Evolutionary conservation across 2,113 vertebrate species (phyloP), one percentile per base, ranked within the genome.

Genomic region (Caranx melampygus): DNA sequence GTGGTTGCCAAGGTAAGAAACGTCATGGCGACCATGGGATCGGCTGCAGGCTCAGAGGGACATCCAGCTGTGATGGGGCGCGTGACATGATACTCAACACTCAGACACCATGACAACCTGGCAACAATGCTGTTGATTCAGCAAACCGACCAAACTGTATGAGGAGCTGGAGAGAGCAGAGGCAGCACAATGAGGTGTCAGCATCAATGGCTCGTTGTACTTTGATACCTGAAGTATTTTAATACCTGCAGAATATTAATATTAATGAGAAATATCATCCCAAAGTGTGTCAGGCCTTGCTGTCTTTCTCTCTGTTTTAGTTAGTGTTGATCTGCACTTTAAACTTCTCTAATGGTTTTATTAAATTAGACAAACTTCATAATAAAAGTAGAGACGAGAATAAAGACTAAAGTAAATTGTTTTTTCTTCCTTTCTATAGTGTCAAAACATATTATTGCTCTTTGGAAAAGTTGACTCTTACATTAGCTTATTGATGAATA

Each of bases 81-180:
- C 42, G 66, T 85, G 86, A 92, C 90, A 78, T 72, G 89, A 92
- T 84, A 26, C 82, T 71, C 83, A 63, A 87, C 83, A 77, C 75
- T 86, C 86, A 82, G 77, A 88, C 79, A n/a, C 89, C 90, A 91
- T 91, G 88, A 73, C 89, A 89, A 93, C 90, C 79, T 72, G 81
- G 88, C 85, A 89, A 66, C 89, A 83, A 84, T 88, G 85, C 81
- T 82, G 87, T 76, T 78, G 89, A 82, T 91, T 82, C 87, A 84
- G 86, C 84, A 81, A 37, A 66, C 55, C 35, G 18, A 67, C 63
- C 49, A 26, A 62, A 88, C 77, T 79, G 87, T 87, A 87, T 72
- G 68, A 70, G 58, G 71, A 87, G 72, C 7, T 34, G 54, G 9
- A 79, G 68, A 57, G 62, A 64, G 40, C 12, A 44, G 21, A 62